Evolutionary conservation across 2,797 vertebrate genomes (phyloP).

Genomic region (Graptemys geographica): DNA sequence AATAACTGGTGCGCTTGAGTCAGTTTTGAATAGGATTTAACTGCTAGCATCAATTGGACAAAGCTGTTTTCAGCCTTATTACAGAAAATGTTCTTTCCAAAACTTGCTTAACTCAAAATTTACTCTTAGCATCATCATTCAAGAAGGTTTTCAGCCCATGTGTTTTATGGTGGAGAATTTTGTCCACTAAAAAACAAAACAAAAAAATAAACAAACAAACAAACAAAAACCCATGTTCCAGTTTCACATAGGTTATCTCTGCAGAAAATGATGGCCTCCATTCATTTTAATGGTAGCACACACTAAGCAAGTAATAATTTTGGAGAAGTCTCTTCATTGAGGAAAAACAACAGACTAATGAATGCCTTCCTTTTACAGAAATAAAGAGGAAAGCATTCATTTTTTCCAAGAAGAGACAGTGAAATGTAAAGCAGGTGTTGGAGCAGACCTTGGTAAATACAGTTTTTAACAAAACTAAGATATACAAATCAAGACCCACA

Average conservation of each 20-base stretch:
- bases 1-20: constrained; percentile 6
- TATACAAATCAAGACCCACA: not conserved
- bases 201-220: not conserved
- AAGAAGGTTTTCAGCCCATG: not conserved
- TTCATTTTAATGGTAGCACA: not conserved
- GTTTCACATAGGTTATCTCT: not conserved
- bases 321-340: not conserved
- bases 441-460: not conserved
- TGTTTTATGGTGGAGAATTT: not conserved
- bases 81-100: not conserved
- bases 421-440: not conserved
- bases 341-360: not conserved
- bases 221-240: not conserved
- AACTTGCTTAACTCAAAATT: constrained; percentile 5
- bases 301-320: not conserved
- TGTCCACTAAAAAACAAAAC: not conserved
- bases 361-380: not conserved
- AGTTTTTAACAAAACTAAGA: not conserved
- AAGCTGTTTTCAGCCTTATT: not conserved
- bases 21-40: constrained; percentile 47
- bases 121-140: not conserved
- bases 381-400: not conserved
- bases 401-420: not conserved
- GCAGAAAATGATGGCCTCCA: not conserved
- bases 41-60: constrained; percentile 9